Percentiles rank a stretch among this genome's conserved stretches.
phyloP scores from a whole-genome alignment of 2,797 vertebrate genomes.

The Lates japonicus region DNA sequence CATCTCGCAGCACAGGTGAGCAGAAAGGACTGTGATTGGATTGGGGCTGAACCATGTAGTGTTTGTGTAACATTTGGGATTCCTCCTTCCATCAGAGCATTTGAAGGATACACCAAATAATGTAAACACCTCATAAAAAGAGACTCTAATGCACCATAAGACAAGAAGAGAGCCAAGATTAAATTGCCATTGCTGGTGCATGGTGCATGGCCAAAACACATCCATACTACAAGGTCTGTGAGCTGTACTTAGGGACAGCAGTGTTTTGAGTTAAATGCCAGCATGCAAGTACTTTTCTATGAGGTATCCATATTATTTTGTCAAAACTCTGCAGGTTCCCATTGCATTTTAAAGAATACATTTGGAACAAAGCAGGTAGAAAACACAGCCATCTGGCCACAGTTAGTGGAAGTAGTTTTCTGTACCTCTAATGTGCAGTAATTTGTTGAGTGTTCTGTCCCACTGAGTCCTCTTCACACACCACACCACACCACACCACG shows the following conservation, averaged over 20 bases:
- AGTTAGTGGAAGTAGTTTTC: conserved; percentile 37
- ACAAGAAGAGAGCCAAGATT: not conserved
- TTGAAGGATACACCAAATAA: conserved; percentile 10
- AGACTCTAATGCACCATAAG: not conserved
- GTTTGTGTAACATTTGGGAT: conserved; percentile 4
- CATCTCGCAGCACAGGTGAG: not conserved
- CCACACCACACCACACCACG: conserved; percentile 49
- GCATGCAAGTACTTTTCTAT: not conserved
- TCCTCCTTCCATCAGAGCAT: conserved; percentile 18
- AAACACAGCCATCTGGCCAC: conserved; percentile 42
- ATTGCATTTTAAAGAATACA: conserved; percentile 19
- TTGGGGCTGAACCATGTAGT: not conserved
- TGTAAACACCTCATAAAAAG: conserved; percentile 21
- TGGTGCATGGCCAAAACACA: not conserved
- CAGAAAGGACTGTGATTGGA: conserved; percentile 1
- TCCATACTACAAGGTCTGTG: not conserved
- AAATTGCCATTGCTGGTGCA: not conserved
- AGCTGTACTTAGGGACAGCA: not conserved
- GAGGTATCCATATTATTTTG: not conserved
- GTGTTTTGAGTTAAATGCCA: not conserved
- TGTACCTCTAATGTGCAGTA: conserved; percentile 54
- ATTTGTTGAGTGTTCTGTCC: conserved; percentile 71
- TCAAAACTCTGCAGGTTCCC: conserved; percentile 3
- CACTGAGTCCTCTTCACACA: conserved; percentile 55
- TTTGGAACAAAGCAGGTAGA: conserved; percentile 31